Base-by-base conservation (phyloP, 2,888 invertebrate species). In the Drosophila bunnanda region DNA sequence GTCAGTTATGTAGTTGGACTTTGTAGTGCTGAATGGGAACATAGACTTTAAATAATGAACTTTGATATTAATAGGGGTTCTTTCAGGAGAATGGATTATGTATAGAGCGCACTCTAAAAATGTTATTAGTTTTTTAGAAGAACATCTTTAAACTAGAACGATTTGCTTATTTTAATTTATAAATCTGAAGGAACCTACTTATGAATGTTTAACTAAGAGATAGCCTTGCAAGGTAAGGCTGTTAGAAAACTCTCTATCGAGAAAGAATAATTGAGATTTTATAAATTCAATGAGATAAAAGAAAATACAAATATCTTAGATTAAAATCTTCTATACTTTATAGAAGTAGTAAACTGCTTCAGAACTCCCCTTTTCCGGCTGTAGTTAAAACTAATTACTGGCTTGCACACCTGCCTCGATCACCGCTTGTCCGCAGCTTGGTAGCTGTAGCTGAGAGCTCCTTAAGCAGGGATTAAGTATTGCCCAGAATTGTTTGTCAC, bases 381-480 rank as follows among this genome's bases (percentile, higher is more conserved):
- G 8, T 25, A 15, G 8, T 10, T 20, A 20, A 41, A 41, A 12
- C 20, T 8, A 20, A 9, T 25, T 6, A 44, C 46, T 66, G 65
- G 38, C 66, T 53, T 66, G 66, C 66, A 48, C 25, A 34, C 46
- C 66, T 54, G 17, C 25, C 30, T 4, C 43, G 56, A 61, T 54
- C 75, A 67, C 60, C 57, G 80, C 80, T 81, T 82, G 38, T 54
- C 46, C 80, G 76, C 80, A 57, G 83, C 83, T 83, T 85, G 80
- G 82, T 77, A 82, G 55, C 57, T 73, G 62, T 54, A 72, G 67
- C 46, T 48, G 3, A 68, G 3, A 34, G 22, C 38, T 34, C 25
- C 17, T 30, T 44, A 4, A 17, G 12, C 8, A 9, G 34, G 22
- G 32, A 13, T 17, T 10, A n/a, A 5, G n/a, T 28, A 0, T 41